Percentiles rank a stretch among this genome's conserved stretches.
phyloP scores from a whole-genome alignment of 2,797 vertebrate genomes.

The Halcyon chelicuti region DNA sequence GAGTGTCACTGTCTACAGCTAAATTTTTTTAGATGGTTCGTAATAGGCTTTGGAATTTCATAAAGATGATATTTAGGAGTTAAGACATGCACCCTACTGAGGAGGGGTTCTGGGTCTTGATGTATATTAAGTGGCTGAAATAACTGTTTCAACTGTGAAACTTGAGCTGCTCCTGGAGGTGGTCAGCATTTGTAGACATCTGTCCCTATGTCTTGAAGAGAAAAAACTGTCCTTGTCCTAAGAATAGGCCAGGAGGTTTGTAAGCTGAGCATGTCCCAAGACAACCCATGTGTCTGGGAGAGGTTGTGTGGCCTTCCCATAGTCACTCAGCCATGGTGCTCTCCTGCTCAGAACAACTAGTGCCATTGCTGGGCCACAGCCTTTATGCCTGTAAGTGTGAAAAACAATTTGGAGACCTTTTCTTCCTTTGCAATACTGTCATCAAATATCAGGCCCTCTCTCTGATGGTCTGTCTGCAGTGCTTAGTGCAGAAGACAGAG shows the following conservation, averaged over 20 bases:
- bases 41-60: neutral
- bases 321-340: neutral
- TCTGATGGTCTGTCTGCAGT: neutral
- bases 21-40: neutral
- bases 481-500: neutral
- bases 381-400: neutral
- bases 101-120: neutral
- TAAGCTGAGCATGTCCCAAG: neutral
- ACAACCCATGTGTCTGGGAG: fast-evolving
- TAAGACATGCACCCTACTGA: neutral
- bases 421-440: neutral
- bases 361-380: neutral
- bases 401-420: neutral
- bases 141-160: neutral
- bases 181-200: neutral
- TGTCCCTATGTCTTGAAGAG: neutral
- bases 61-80: neutral
- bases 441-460: neutral
- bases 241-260: neutral
- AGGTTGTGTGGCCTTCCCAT: neutral
- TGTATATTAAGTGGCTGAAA: neutral
- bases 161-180: neutral
- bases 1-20: neutral
- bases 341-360: neutral
- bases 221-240: neutral